Evolutionary conservation across 2,113 vertebrate genomes (phyloP), one percentile per base, ranked within the genome.

Genomic region (Colius striatus): DNA sequence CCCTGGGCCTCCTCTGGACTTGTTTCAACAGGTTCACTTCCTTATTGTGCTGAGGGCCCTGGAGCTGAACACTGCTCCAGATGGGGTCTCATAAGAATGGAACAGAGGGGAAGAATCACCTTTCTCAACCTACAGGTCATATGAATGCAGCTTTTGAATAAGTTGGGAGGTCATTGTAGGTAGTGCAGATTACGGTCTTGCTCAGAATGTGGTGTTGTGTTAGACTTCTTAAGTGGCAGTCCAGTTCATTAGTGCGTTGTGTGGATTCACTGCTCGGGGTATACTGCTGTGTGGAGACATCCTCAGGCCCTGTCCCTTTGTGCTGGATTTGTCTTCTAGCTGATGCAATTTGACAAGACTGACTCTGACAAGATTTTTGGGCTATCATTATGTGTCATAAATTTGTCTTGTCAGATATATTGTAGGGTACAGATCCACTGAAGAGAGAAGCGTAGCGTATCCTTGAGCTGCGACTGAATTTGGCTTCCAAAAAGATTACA

Each of bases 341-440:
- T 57, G 54, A 50, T 87, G 45, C n/a, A 11, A 15, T 65, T 71
- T 79, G 58, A 76, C 43, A 58, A 63, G 58, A 51, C 60, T 74
- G 41, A 68, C 45, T 85, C 76, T 19, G 89, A 19, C 61, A 47
- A 51, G 27, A 10, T 36, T 73, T 84, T 79, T 29, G 16, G 4
- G 29, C 76, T 73, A 73, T 75, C 16, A 3, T 18, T 63, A 13
- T 30, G 32, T 75, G 54, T 50, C 16, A 29, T 76, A 50, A 84
- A 50, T 66, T 36, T 68, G 18, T 51, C 45, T 82, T 83, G 58
- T 51, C 30, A 79, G 27, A 54, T 51, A 36, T 1, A 3, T 61
- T 54, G 15, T 38, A 36, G 0, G 1, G 7, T 89, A 1, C 1
- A 0, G 71, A 45, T 62, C 16, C 30, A 36, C 21, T 41, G 27